Percentiles rank a stretch among this genome's conserved stretches.
Conservation (phyloP, 2,113 vertebrate genomes). For the Beaufortia kweichowensis region DNA sequence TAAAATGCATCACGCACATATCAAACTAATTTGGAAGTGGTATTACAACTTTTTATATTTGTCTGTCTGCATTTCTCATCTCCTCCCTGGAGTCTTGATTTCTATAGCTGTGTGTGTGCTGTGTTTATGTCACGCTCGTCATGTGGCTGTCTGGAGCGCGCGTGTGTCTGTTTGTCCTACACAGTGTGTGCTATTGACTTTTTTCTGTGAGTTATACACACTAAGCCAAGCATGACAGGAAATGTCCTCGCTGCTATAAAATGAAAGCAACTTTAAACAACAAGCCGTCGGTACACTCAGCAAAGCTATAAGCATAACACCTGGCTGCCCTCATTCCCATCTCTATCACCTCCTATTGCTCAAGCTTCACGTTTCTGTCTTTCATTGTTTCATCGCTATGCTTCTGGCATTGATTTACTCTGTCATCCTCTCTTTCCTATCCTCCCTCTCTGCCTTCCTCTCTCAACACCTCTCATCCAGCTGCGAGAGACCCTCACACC, state of each 20-base stretch:
- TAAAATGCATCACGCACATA: not conserved
- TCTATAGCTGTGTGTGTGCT: conserved; percentile 19
- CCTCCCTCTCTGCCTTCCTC: conserved; percentile 56
- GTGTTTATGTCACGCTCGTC: conserved; percentile 30
- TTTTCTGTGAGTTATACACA: not conserved
- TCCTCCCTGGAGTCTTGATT: no score
- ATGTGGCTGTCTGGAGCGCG: conserved; percentile 15
- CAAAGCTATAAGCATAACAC: conserved; percentile 10
- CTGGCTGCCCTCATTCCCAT: conserved; percentile 26
- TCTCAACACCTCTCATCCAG: conserved; percentile 64
- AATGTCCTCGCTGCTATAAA: conserved; percentile 5
- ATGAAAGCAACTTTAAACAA: not conserved
- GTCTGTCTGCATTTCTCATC: not conserved
- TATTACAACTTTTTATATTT: not conserved
- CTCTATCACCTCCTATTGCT: conserved; percentile 21
- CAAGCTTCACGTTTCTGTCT: not conserved
- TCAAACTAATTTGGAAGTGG: not conserved
- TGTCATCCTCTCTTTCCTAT: conserved; percentile 27
- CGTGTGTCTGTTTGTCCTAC: conserved; percentile 17
- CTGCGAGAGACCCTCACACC: conserved; percentile 47
- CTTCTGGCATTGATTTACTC: conserved; percentile 51
- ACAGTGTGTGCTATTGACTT: conserved; percentile 25
- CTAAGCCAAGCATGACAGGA: conserved; percentile 17
- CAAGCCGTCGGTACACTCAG: not conserved
- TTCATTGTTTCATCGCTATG: conserved; percentile 27